Conservation (phyloP, 2,113 vertebrate species). For the Zosterops borbonicus region DNA sequence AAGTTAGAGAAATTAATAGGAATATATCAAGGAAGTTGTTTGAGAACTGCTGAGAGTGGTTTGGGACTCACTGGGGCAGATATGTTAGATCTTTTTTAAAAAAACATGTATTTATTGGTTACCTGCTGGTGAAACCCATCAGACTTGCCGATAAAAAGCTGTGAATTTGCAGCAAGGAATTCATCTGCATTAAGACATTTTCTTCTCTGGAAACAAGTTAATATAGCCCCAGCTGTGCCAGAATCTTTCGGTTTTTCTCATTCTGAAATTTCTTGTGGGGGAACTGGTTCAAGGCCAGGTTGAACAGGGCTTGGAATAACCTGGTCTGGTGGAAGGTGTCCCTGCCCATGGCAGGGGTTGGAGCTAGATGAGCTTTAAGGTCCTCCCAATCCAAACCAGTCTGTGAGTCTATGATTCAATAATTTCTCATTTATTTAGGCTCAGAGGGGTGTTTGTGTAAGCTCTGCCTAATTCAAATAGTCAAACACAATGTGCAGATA, state of each 20-base stretch:
- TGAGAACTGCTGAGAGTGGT: background rate
- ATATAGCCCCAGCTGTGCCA: background rate
- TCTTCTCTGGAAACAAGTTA: background rate
- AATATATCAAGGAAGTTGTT: background rate
- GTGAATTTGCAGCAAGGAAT: background rate
- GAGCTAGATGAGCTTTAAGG: background rate
- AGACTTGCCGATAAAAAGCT: background rate
- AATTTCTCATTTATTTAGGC: background rate
- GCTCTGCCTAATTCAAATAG: background rate
- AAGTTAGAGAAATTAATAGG: background rate
- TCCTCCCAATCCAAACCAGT: background rate
- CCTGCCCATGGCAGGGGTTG: background rate
- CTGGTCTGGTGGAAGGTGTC: background rate
- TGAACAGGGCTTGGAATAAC: background rate
- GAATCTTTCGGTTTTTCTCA: background rate
- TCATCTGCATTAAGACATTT: background rate
- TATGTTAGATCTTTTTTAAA: background rate
- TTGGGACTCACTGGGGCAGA: background rate
- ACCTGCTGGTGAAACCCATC: background rate
- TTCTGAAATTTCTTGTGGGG: background rate
- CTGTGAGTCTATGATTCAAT: background rate
- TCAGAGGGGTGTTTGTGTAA: background rate
- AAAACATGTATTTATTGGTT: background rate
- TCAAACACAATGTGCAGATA: background rate
- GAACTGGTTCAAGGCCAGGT: background rate